These are phyloP conservation scores for Lutjanus argentimaculatus DNA, from an alignment of 2,797 vertebrate genomes.

Conservation along the genomic window DNA sequence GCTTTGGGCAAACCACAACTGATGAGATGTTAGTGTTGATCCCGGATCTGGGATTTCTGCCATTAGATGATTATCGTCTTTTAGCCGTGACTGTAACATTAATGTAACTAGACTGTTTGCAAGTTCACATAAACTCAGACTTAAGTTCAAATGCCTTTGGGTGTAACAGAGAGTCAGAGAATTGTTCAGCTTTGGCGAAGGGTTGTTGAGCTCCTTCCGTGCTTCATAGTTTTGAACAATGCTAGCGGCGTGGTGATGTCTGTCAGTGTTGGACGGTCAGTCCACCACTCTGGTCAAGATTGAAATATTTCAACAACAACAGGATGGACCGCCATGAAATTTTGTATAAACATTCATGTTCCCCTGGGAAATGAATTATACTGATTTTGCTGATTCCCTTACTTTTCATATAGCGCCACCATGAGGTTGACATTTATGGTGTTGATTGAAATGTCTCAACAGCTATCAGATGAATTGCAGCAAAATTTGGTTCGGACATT, in stretches of 20 bases:
- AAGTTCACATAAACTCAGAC: slow-evolving; percentile 18
- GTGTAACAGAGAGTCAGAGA: neutral
- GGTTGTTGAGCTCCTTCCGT: neutral
- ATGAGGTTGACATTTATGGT: neutral
- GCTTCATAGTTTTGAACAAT: neutral
- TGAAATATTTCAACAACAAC: neutral
- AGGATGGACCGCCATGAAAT: neutral
- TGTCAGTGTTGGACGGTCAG: neutral
- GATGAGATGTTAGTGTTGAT: slow-evolving; percentile 40
- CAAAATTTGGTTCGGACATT: no score
- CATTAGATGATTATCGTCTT: slow-evolving; percentile 32
- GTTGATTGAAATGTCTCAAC: no score
- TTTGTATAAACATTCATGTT: neutral
- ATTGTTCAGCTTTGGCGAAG: neutral
- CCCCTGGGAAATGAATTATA: neutral
- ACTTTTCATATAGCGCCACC: neutral
- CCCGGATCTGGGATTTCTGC: slow-evolving; percentile 41
- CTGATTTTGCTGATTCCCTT: neutral
- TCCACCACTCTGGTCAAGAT: neutral
- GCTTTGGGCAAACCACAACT: slow-evolving; percentile 46
- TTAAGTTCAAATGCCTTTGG: slow-evolving; percentile 10
- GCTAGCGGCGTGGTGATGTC: neutral
- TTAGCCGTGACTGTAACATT: slow-evolving; percentile 23
- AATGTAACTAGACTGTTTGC: slow-evolving; percentile 11
- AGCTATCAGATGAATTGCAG: no score